These are phyloP conservation scores for Dicyrtoma fusca DNA, from an alignment of 2,888 invertebrate genomes.

Conservation along the genomic window DNA sequence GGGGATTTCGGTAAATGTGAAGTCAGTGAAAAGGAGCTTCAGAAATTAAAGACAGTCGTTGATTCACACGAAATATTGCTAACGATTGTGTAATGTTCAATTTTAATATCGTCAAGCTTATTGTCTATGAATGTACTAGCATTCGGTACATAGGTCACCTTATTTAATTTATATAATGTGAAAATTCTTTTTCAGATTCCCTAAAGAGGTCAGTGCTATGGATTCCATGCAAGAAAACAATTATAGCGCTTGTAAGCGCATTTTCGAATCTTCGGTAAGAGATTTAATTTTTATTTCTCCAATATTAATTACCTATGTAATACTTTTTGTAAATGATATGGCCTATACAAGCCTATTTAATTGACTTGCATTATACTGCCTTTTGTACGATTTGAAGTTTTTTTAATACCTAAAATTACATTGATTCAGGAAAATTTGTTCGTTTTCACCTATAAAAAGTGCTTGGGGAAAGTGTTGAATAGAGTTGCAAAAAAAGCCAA, in stretches of 20 bases:
- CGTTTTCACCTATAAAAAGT: constrained; percentile 11
- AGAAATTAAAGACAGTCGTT: constrained; percentile 33
- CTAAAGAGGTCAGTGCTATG: constrained; percentile 25
- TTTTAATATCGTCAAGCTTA: too few relatives aligned
- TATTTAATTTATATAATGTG: constrained; percentile 2
- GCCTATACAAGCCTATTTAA: too few relatives aligned
- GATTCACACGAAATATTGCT: constrained; percentile 30
- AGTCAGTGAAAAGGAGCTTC: constrained; percentile 30
- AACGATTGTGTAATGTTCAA: constrained; percentile 40
- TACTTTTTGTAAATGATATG: too few relatives aligned
- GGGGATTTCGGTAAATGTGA: constrained; percentile 36
- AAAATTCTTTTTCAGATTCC: constrained; percentile 19
- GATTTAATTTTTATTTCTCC: too few relatives aligned
- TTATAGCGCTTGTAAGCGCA: constrained; percentile 22
- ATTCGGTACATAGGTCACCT: too few relatives aligned
- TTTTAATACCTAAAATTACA: constrained; percentile 2
- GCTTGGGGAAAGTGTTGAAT: constrained; percentile 41
- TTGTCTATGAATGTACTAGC: too few relatives aligned
- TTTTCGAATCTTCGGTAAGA: constrained; percentile 31
- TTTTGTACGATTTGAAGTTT: constrained; percentile 18
- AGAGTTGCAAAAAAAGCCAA: constrained; percentile 35
- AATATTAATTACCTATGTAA: too few relatives aligned
- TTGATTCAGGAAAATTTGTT: constrained; percentile 9
- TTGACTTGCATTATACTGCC: too few relatives aligned
- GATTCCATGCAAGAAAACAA: constrained; percentile 34